These are phyloP conservation scores for Mobula hypostoma DNA, from an alignment of 2,113 vertebrate species.

Conservation along the genomic window DNA sequence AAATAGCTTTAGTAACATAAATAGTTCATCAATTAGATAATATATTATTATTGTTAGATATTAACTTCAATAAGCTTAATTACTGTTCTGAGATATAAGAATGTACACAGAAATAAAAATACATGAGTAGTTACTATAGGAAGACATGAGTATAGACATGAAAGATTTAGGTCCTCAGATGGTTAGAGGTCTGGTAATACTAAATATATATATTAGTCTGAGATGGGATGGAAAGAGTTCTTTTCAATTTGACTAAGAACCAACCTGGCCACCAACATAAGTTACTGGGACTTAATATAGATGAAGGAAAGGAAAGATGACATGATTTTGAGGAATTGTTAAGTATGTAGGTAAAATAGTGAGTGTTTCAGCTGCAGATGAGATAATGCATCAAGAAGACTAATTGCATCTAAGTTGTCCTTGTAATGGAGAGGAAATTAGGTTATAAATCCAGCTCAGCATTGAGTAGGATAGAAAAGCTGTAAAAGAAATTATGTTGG, in stretches of 20 bases:
- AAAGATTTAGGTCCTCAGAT: no score
- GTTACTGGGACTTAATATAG: background rate
- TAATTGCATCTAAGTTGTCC: background rate
- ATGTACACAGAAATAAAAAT: background rate
- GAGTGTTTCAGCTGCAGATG: background rate
- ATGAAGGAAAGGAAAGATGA: background rate
- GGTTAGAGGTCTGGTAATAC: no score
- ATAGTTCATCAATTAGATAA: background rate
- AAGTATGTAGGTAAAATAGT: background rate
- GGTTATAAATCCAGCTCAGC: background rate
- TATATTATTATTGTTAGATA: background rate
- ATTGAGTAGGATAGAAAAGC: background rate
- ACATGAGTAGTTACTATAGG: no score
- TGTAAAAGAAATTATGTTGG: background rate
- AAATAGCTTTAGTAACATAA: background rate
- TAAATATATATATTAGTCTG: background rate
- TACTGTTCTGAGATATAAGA: background rate
- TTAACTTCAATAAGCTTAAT: background rate
- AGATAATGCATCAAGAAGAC: no score
- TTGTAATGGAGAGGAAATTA: background rate
- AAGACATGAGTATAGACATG: no score
- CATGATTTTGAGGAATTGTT: background rate
- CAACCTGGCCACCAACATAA: background rate
- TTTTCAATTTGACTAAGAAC: background rate
- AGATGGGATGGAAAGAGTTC: background rate